Evolutionary conservation across 2,888 invertebrate species (phyloP).

Genomic region (Ophonus ardosiacus): DNA sequence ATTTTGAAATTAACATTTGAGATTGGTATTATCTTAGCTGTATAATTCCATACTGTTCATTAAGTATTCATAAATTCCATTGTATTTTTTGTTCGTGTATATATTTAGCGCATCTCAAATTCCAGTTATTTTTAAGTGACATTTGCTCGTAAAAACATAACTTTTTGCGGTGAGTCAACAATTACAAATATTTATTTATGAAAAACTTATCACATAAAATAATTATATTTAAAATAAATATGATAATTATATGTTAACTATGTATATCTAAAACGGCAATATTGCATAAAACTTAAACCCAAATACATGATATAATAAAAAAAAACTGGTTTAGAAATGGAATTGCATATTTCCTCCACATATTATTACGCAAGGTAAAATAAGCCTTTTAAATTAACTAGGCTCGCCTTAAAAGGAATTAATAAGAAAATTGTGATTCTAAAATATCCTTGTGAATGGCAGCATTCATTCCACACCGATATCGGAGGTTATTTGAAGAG

Average conservation of each 20-base stretch:
- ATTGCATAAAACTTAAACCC: conserved; percentile 24
- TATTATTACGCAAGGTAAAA: conserved; percentile 36
- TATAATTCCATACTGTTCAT: conserved; percentile 13
- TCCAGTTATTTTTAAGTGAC: conserved; percentile 20
- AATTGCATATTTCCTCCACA: conserved; percentile 41
- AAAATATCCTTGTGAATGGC: conserved; percentile 45
- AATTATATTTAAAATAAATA: neutral
- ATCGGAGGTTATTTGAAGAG: conserved; percentile 26
- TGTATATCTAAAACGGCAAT: neutral
- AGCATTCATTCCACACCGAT: conserved; percentile 12
- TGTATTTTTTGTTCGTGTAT: conserved; percentile 27
- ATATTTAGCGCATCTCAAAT: conserved; percentile 42
- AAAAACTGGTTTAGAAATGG: conserved; percentile 46
- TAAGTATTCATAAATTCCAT: conserved; percentile 42
- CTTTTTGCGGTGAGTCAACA: conserved; percentile 8
- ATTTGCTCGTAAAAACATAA: neutral
- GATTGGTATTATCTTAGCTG: conserved; percentile 1
- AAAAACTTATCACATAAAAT: neutral
- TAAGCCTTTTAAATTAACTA: conserved; percentile 25
- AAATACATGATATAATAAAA: neutral
- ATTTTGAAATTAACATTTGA: conserved; percentile 17
- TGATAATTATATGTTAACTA: neutral
- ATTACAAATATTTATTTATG: conserved; percentile 14
- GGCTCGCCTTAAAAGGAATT: conserved; percentile 33
- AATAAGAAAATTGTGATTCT: conserved; percentile 16